Percentiles rank a stretch among this genome's conserved stretches.
Evolutionary conservation across 1,140 invertebrate genomes (phyloP).

Genomic region (Musca domestica): DNA sequence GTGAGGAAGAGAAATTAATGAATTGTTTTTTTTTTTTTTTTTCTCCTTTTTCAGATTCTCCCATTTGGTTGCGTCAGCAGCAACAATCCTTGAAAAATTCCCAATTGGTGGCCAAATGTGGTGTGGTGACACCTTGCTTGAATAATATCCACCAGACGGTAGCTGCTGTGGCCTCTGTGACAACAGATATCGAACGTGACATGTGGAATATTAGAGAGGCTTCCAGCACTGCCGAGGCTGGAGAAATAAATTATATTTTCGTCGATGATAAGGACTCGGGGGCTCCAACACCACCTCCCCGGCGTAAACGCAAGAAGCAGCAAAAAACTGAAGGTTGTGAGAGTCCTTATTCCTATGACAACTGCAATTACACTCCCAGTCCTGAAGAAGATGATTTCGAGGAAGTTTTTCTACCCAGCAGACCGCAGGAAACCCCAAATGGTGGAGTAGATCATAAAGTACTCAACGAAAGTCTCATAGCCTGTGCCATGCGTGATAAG

Average conservation of each 20-base stretch:
- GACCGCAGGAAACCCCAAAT: slow-evolving; percentile 15
- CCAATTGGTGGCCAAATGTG: slow-evolving; percentile 40
- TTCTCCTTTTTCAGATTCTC: slow-evolving; percentile 38
- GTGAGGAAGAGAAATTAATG: slow-evolving; percentile 12
- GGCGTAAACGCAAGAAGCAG: slow-evolving; percentile 6
- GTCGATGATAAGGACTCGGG: slow-evolving; percentile 32
- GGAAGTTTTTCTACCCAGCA: slow-evolving; percentile 43
- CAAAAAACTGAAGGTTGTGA: slow-evolving; percentile 24
- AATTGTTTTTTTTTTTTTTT: slow-evolving; percentile 6
- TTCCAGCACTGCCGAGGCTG: slow-evolving; percentile 47
- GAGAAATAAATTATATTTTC: slow-evolving; percentile 47
- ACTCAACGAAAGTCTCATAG: slow-evolving; percentile 37
- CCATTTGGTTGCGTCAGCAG: slow-evolving; percentile 50
- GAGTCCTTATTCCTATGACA: slow-evolving; percentile 44
- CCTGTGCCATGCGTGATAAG: slow-evolving; percentile 44
- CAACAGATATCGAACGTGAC: slow-evolving; percentile 49
- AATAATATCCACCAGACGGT: slow-evolving; percentile 53
- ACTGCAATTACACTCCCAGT: slow-evolving; percentile 44
- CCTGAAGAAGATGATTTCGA: slow-evolving; percentile 42
- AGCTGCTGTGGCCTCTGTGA: slow-evolving; percentile 48
- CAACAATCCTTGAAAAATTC: slow-evolving; percentile 47
- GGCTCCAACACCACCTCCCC: slow-evolving; percentile 8
- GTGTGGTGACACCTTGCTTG: slow-evolving; percentile 44
- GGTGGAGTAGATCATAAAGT: slow-evolving; percentile 34
- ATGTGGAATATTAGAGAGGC: slow-evolving; percentile 56